Base-by-base conservation (phyloP, 1,140 invertebrate species). In the Patella vulgata region DNA sequence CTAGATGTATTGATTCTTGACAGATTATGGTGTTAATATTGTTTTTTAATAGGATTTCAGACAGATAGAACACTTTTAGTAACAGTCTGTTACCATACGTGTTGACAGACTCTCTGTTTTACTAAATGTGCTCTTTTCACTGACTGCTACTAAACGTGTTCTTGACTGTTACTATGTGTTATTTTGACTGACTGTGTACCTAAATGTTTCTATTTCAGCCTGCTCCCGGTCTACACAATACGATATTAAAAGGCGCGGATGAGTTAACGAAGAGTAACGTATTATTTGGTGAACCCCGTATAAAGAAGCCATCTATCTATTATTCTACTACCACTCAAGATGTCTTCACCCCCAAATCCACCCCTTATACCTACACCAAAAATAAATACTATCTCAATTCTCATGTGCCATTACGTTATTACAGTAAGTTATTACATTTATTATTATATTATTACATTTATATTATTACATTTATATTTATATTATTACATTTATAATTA, bases 231-330 rank as follows among this genome's bases (percentile, higher is more conserved):
- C 53, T 76, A 23, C 72, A 74, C 53, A 77, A 79, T 46, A 63
- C 31, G 11, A 78, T 81, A 19, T 62, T 78, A 36, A 79, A 76
- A 36, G 79, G 79, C 12, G 76, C 78, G 19, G 74, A 80, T 52
- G 39, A 72, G 17, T 44, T 72, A 23, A 80, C 77, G 1, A 71
- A 71, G 54, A 80, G 78, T 63, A 79, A 80, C 43, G 73, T 81
- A 1, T 70, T 60, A 61, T 76, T 81, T 59, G 78, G 73, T 11
- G 79, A 80, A 36, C 73, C 73, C 1, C 54, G 58, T 1, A 52
- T 77, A 44, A 43, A 36, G 14, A 48, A 51, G 5, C 48, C 59
- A 1, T 58, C 50, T 1, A 57, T 42, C 12, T 80, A 64, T 61
- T 81, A 81, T 63, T 59, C 69, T 30, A 78, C 79, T 8, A 74